These are phyloP conservation scores for Siniperca chuatsi DNA, from an alignment of 2,113 vertebrate species.

Conservation along the genomic window DNA sequence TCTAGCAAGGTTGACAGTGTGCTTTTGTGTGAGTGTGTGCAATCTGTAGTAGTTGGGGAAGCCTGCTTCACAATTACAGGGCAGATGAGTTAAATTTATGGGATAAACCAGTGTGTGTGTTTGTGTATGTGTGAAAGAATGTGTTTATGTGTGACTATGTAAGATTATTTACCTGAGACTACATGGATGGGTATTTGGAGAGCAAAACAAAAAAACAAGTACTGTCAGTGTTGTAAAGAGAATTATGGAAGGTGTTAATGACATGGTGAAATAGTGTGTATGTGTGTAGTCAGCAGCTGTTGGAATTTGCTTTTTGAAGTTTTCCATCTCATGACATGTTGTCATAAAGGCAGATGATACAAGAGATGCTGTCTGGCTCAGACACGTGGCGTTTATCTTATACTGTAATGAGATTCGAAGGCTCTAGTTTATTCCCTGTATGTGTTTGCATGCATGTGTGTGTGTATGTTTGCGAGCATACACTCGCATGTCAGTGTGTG, in stretches of 20 bases:
- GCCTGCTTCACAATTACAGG: background rate
- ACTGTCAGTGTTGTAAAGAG: background rate
- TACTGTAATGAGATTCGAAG: slow-evolving; percentile 54
- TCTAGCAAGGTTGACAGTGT: background rate
- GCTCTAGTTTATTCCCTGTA: slow-evolving; percentile 27
- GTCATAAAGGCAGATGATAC: slow-evolving; percentile 50
- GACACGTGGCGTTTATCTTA: slow-evolving; percentile 48
- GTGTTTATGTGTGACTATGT: slow-evolving; percentile 8
- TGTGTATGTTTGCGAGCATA: background rate
- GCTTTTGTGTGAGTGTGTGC: background rate
- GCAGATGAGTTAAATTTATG: slow-evolving; percentile 11
- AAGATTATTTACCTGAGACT: background rate
- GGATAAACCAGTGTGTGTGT: background rate
- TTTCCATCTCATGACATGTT: slow-evolving; percentile 41
- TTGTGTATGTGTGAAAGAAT: slow-evolving; percentile 1
- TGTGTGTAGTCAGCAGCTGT: slow-evolving; percentile 30
- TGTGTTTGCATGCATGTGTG: slow-evolving; percentile 6
- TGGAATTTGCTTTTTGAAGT: slow-evolving; percentile 43
- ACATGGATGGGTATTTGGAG: background rate
- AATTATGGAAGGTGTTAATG: slow-evolving; percentile 24
- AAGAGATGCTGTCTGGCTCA: slow-evolving; percentile 43
- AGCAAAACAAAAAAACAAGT: background rate
- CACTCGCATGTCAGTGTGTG: slow-evolving; percentile 2
- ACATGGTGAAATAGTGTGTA: background rate
- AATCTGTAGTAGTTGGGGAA: background rate